Evolutionary conservation across 1,140 invertebrate species (phyloP), one percentile per base, ranked within the genome.

Genomic region (Dryas iulia): DNA sequence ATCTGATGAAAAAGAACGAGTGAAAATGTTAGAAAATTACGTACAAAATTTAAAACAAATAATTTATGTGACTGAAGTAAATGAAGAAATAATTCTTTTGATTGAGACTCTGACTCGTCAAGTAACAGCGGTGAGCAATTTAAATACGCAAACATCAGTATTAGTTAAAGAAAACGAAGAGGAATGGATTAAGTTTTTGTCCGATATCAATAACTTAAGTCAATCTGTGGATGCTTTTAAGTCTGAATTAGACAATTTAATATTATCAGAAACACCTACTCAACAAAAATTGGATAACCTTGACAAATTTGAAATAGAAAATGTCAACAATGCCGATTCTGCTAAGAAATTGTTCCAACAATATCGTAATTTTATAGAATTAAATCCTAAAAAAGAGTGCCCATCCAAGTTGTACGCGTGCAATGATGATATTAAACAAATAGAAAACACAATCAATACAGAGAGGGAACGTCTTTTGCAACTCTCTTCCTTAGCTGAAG

Each of bases 381-480:
- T 39, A 5, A 86, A 88, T 71, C 75, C 83, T 10, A 89, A 85
- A 56, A 70, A 79, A 72, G 92, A 94, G 75, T 94, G 96, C 66
- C 96, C 96, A 0, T 82, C 93, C 25, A 94, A 94, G 67, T 92
- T 95, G 0, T 96, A 95, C 73, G 77, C 74, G 11, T 93, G 94
- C 24, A 93, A 95, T 62, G 95, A 96, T 75, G 91, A 92, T n/a
- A 94, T 93, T 0, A 94, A 94, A 80, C 93, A 94, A 59, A 93
- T 96, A 18, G 95, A 96, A 65, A 94, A 95, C 61, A 91, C 89
- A 26, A 94, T 97, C 35, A 92, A 91, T 54, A 87, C 93, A 0
- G 96, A 97, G 89, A 93, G 96, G 31, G 96, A 97, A 68, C 94
- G 95, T 54, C 84, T 96, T 0, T 82, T 96, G 0, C 96, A 97